Conservation (phyloP, 2,113 vertebrate species). For the Telmatochromis sp. region DNA sequence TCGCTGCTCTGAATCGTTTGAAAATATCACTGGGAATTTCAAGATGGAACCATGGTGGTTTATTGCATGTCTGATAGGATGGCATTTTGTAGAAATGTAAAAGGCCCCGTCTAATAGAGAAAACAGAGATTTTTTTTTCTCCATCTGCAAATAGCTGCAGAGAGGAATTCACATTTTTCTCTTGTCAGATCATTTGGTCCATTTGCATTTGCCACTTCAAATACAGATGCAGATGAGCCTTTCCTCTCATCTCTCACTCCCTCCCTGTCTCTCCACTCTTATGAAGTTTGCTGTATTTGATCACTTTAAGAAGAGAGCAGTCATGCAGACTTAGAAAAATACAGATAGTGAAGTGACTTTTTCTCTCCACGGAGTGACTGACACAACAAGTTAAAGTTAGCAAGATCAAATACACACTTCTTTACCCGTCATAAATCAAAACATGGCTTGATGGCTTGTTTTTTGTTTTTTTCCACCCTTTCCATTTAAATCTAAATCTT, state of each 20-base stretch:
- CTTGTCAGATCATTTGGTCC: conserved; percentile 68
- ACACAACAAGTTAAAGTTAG: conserved; percentile 54
- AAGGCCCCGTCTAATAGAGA: conserved; percentile 12
- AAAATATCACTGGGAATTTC: conserved; percentile 22
- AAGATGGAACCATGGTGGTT: conserved; percentile 20
- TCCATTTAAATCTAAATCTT: not conserved
- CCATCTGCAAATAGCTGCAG: conserved; percentile 58
- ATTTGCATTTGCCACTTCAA: conserved; percentile 69
- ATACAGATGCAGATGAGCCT: conserved; percentile 56
- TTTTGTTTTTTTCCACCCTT: not conserved
- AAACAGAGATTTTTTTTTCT: not conserved
- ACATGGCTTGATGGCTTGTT: not conserved
- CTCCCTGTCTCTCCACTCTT: conserved; percentile 25
- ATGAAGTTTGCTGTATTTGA: conserved; percentile 67
- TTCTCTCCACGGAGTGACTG: conserved; percentile 42
- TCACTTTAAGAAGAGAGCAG: conserved; percentile 59
- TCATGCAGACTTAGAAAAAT: conserved; percentile 40
- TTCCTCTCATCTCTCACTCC: conserved; percentile 54
- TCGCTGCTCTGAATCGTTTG: not conserved
- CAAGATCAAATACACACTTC: conserved; percentile 33
- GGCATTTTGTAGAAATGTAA: conserved; percentile 19
- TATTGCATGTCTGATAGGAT: conserved; percentile 22
- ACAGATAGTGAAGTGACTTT: conserved; percentile 31
- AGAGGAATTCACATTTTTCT: conserved; percentile 60
- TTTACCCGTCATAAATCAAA: conserved; percentile 13